Evolutionary conservation across 2,113 vertebrate species (phyloP), one percentile per base, ranked within the genome.

Genomic region (Lagopus muta): DNA sequence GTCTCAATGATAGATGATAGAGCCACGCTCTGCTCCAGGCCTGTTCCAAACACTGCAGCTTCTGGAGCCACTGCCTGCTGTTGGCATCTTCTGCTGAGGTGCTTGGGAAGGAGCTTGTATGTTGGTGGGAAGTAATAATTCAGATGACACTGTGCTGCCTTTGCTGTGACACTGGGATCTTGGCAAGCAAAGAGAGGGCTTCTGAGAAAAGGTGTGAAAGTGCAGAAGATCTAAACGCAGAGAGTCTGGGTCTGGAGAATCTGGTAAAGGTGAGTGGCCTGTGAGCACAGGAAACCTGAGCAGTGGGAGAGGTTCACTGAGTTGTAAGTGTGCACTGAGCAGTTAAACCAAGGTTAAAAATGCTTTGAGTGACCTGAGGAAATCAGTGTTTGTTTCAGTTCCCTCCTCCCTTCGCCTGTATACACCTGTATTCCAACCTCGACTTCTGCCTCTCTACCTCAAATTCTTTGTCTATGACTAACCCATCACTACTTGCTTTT

Each of bases 181-280:
- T 0, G 0, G 16, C 20, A 47, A 54, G 47, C 66, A 42, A 10
- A 18, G 19, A 20, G 19, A 1, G 1, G 28, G 52, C 58, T 80
- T 34, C 45, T 43, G 69, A 32, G 77, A n/a, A 80, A 65, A 34
- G 18, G 18, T 16, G 54, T 1, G 5, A 27, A 10, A 10, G 60
- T 69, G 58, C 72, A 70, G 60, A 60, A 74, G 20, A 36, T 34
- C 19, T 16, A 15, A 22, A 1, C 8, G 14, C 30, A 17, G 17
- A 62, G 36, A 36, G 32, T 18, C 25, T 25, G 89, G 30, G 1
- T 48, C n/a, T 24, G 47, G 30, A 28, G 62, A 38, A 16, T 36
- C n/a, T 43, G 28, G 38, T 30, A 70, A 18, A 55, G 52, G 43
- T 12, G 13, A 10, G 42, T 54, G 57, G 18, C 55, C 50, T 6